Percentiles rank a stretch among this genome's conserved stretches.
Conservation (phyloP, 2,888 invertebrate species). For the Buathra laborator region DNA sequence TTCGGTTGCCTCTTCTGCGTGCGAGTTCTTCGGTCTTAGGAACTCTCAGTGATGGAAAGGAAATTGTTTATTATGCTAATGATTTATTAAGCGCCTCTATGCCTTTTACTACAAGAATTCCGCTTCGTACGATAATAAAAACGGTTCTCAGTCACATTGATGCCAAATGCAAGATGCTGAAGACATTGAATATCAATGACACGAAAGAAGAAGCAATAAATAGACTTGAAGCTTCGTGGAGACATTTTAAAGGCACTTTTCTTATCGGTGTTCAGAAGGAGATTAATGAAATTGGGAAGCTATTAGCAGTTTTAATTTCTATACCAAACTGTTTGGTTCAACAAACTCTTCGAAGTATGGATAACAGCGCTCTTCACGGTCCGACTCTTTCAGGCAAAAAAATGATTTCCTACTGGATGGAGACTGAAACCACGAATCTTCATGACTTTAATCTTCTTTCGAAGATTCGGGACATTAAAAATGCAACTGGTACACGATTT, state of each 20-base stretch:
- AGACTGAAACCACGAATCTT: conserved; percentile 70
- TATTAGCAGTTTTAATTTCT: conserved; percentile 60
- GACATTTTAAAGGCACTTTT: conserved; percentile 30
- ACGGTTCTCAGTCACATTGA: conserved; percentile 40
- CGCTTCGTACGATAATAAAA: conserved; percentile 10
- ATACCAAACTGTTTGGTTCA: conserved; percentile 76
- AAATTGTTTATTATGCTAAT: conserved; percentile 63
- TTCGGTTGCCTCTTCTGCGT: conserved; percentile 54
- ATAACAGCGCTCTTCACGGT: conserved; percentile 85
- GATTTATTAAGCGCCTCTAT: conserved; percentile 72
- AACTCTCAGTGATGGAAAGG: conserved; percentile 40
- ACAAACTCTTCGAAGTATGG: conserved; percentile 80
- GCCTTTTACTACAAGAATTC: conserved; percentile 72
- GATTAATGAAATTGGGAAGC: conserved; percentile 17
- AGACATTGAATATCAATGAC: conserved; percentile 31
- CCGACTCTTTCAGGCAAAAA: conserved; percentile 85
- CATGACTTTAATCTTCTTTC: conserved; percentile 82
- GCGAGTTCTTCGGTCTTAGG: conserved; percentile 51
- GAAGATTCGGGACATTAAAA: conserved; percentile 76
- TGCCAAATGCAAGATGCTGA: conserved; percentile 37
- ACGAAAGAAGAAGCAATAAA: conserved; percentile 38
- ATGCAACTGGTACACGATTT: conserved; percentile 82
- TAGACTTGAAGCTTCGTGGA: conserved; percentile 2
- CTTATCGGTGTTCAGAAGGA: conserved; percentile 30
- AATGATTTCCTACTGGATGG: conserved; percentile 77